Conservation (phyloP, 2,797 vertebrate species). For the Phoebastria nigripes region DNA sequence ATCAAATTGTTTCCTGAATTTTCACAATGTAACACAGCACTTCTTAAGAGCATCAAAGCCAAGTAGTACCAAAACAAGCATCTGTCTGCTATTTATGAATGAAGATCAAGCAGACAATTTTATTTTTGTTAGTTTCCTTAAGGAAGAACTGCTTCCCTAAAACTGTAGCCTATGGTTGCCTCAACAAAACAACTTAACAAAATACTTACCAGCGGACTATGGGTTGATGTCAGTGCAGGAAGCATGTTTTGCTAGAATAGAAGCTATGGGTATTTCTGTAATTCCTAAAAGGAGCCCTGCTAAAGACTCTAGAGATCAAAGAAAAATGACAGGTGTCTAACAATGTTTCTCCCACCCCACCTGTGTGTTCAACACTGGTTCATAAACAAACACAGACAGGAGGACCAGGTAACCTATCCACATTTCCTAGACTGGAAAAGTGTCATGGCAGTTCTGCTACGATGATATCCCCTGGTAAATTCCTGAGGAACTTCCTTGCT, state of each 20-base stretch:
- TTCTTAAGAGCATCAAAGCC: not conserved
- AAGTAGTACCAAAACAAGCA: not conserved
- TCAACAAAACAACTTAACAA: not conserved
- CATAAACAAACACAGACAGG: not conserved
- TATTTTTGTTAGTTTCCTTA: not conserved
- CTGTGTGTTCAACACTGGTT: not conserved
- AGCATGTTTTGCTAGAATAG: not conserved
- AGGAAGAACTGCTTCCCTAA: not conserved
- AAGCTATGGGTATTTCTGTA: not conserved
- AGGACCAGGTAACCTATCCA: not conserved
- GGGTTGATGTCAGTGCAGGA: not conserved
- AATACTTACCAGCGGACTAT: rapidly evolving
- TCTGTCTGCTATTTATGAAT: not conserved
- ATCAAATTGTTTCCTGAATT: not conserved
- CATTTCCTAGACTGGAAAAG: not conserved
- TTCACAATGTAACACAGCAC: not conserved
- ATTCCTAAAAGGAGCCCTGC: not conserved
- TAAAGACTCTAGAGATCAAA: not conserved
- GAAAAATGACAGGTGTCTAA: not conserved
- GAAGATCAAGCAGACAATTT: not conserved
- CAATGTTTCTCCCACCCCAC: not conserved
- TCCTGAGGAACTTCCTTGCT: not conserved
- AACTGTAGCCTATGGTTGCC: not conserved
- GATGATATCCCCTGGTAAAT: not conserved
- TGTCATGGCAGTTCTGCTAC: not conserved